A percentile compares a stretch with the other conserved stretches of the same genome.
Conservation (phyloP, 2,797 vertebrate species). For the Poecilia velifera region DNA sequence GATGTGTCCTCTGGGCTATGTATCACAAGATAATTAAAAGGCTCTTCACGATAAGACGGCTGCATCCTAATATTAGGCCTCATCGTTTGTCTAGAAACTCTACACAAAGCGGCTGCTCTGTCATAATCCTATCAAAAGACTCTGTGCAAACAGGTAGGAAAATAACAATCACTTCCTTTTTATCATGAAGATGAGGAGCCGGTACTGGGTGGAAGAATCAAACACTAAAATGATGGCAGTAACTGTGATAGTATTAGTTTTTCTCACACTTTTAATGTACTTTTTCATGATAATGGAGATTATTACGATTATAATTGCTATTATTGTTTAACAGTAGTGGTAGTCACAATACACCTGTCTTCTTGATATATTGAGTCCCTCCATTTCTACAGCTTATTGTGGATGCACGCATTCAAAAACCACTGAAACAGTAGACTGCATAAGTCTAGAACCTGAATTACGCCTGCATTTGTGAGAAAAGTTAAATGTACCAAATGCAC, state of each 20-base stretch:
- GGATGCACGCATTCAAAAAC: background rate
- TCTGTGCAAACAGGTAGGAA: conserved; percentile 40
- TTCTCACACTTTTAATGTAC: background rate
- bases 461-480: conserved; percentile 2
- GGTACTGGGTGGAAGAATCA: conserved; percentile 32
- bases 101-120: conserved; percentile 48
- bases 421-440: background rate
- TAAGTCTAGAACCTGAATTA: background rate
- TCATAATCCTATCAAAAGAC: conserved; percentile 46
- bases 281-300: background rate
- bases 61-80: conserved; percentile 54
- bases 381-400: background rate
- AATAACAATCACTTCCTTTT: conserved; percentile 34
- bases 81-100: conserved; percentile 52
- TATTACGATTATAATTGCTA: background rate
- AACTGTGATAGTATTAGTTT: background rate
- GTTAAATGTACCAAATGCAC: conserved; percentile 7
- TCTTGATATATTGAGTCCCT: background rate
- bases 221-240: conserved; percentile 11
- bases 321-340: background rate
- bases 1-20: conserved; percentile 71
- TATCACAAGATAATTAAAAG: conserved; percentile 78
- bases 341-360: background rate
- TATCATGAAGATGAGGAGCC: conserved; percentile 23
- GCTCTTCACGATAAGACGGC: conserved; percentile 66